phyloP scores from a whole-genome alignment of 2,113 vertebrate genomes.

The Marmota flaviventris region DNA sequence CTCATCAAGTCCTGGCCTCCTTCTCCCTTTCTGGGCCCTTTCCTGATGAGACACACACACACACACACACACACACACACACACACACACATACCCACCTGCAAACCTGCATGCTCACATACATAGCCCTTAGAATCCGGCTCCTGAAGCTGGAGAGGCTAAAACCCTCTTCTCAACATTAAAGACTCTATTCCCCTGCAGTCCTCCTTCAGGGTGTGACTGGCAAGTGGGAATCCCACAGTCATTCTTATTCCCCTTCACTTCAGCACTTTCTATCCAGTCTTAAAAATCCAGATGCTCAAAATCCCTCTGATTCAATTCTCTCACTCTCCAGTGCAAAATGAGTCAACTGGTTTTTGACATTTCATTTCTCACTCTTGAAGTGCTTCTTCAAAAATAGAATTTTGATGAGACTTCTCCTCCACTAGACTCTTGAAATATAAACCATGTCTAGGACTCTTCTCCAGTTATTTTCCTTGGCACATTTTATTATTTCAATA shows the following conservation, averaged over 20 bases:
- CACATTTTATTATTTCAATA: constrained; percentile 37
- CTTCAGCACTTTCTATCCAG: neutral
- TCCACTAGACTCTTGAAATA: neutral
- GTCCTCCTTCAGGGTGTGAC: neutral
- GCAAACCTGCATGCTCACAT: neutral
- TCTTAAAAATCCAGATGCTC: neutral
- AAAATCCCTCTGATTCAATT: neutral
- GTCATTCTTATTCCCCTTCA: neutral
- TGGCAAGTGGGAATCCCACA: neutral
- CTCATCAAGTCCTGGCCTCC: neutral
- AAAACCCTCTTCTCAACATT: neutral
- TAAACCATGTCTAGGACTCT: neutral
- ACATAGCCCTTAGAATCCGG: neutral
- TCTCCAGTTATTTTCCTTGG: neutral
- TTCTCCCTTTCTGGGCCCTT: neutral
- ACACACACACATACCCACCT: neutral
- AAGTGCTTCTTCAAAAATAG: neutral
- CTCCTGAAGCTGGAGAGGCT: neutral
- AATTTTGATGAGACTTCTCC: neutral
- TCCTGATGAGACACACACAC: neutral
- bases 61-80: neutral
- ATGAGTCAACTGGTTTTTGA: neutral
- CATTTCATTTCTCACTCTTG: neutral
- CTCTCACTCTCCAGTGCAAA: neutral
- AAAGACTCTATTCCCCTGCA: neutral